Percentiles rank a stretch among this genome's conserved stretches.
phyloP scores from a whole-genome alignment of 2,113 vertebrate species.

The Galbula dea region DNA sequence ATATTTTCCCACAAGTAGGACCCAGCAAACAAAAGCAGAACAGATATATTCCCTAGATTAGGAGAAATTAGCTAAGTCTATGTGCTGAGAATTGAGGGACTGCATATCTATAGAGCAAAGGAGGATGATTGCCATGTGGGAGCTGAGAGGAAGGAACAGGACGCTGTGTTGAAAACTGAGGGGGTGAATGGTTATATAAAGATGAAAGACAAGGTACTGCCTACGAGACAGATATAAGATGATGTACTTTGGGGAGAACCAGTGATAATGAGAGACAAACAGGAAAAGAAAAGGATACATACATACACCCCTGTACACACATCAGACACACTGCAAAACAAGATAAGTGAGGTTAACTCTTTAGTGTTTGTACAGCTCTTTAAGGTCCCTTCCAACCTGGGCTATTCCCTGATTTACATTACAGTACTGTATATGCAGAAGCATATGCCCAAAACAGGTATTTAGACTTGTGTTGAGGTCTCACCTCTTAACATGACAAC shows the following conservation, averaged over 20 bases:
- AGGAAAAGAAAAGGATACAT: neutral
- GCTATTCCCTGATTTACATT: too few species aligned
- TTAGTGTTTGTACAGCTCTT: neutral
- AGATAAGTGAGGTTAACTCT: neutral
- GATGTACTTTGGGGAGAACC: neutral
- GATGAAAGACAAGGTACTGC: neutral
- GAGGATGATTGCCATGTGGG: neutral
- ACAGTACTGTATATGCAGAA: neutral
- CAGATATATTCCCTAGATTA: neutral
- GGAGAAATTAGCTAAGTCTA: neutral
- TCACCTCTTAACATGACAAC: too few species aligned
- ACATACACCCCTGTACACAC: neutral
- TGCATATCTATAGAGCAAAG: neutral
- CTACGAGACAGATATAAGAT: neutral
- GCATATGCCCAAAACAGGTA: neutral
- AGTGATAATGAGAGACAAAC: neutral
- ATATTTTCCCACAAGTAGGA: neutral
- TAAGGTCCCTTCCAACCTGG: too few species aligned
- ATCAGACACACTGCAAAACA: neutral
- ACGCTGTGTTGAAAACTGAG: slow-evolving; percentile 11
- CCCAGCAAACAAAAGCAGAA: neutral
- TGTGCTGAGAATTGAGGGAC: neutral
- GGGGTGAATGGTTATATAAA: slow-evolving; percentile 38
- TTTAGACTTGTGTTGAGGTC: too few species aligned
- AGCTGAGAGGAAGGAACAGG: slow-evolving; percentile 17